Base-by-base conservation (phyloP, 2,113 vertebrate genomes). In the Microcebus tavaratra region DNA sequence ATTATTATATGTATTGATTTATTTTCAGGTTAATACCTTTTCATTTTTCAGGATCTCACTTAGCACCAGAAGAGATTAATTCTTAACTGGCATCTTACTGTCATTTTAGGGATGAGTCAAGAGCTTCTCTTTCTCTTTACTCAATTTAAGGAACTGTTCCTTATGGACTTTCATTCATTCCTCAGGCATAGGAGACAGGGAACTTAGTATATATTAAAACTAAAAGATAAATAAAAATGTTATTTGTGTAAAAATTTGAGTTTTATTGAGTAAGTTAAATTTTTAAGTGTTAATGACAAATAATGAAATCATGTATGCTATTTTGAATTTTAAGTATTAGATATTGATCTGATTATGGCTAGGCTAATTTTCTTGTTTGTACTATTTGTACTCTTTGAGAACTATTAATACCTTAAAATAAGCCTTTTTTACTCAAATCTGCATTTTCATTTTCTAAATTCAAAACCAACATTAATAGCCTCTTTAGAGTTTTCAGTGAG, bases 371-470 rank as follows among this genome's bases (percentile, higher is more conserved):
- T 88, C 68, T 39, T 91, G 45, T 50, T 94, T 50, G 17, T 89
- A 91, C 1, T 93, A 50, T 88, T 88, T 91, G 65, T 57, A 53
- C 29, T 65, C 11, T 76, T 96, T 82, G 61, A 34, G 42, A 94
- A 45, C 13, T 94, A 55, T 94, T 95, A 57, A 57, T 57, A 57
- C 6, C 5, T 95, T 92, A 94, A 84, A 91, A 50, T 88, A 78
- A 83, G 45, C 31, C 48, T 85, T 91, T 57, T 80, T 79, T 67
- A 45, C 21, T 67, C n/a, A 95, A 72, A 45, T 80, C 61, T 17
- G 48, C 25, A 42, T 94, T 97, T 96, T 87, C 6, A 39, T 93
- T 96, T 95, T 96, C 36, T 87, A 53, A 94, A 93, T 95, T 96
- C 15, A 96, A 21, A 96, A 39, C 67, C 80, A 94, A 94, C 21